phyloP scores from a whole-genome alignment of 2,797 vertebrate genomes.

The Sebastes steindachneri region DNA sequence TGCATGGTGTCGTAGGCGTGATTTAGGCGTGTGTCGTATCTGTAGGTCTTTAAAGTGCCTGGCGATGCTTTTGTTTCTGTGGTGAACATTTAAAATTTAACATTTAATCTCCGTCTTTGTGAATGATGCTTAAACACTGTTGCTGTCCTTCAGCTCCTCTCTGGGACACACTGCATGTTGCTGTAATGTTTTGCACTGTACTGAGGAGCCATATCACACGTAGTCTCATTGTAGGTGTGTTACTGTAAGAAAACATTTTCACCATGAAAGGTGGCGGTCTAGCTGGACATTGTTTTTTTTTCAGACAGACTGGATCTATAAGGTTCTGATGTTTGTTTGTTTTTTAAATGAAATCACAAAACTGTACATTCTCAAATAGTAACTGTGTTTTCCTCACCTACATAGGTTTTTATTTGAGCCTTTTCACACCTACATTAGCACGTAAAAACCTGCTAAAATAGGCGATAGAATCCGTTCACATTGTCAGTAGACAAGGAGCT shows the following conservation, averaged over 20 bases:
- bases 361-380: slow-evolving; percentile 11
- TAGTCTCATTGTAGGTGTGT: background rate
- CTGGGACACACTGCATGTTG: slow-evolving; percentile 37
- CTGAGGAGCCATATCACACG: slow-evolving; percentile 19
- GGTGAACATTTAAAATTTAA: background rate
- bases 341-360: background rate
- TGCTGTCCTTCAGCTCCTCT: slow-evolving; percentile 3
- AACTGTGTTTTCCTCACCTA: background rate
- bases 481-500: too few species aligned
- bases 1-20: background rate
- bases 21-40: background rate
- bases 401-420: background rate
- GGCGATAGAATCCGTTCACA: too few species aligned
- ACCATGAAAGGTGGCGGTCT: background rate
- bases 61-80: background rate
- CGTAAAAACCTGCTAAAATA: too few species aligned
- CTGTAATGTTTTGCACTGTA: slow-evolving; percentile 55
- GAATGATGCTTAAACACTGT: slow-evolving; percentile 26
- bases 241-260: slow-evolving; percentile 12
- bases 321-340: background rate
- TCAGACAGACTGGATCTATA: background rate
- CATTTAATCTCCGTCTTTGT: slow-evolving; percentile 1
- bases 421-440: background rate
- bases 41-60: slow-evolving; percentile 53
- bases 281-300: background rate